phyloP scores from a whole-genome alignment of 2,797 vertebrate species.

The Poecilia picta region DNA sequence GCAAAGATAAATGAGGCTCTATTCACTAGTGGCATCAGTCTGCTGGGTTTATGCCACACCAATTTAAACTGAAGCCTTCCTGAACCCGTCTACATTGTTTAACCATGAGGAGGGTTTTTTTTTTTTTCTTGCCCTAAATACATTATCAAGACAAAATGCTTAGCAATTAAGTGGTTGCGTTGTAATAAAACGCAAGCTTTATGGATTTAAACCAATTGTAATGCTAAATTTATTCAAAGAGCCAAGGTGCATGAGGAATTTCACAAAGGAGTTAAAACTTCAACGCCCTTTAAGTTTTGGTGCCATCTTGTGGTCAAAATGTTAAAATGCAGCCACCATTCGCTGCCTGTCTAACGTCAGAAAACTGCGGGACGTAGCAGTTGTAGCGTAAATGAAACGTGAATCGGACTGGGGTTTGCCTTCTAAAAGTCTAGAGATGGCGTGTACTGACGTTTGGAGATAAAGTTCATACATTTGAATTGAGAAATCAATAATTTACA shows the following conservation, averaged over 20 bases:
- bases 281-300: not conserved
- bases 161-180: no score
- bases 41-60: constrained; percentile 51
- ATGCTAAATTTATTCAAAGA: not conserved
- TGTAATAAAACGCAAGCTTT: not conserved
- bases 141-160: no score
- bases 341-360: not conserved
- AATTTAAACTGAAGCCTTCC: constrained; percentile 53
- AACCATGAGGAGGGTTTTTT: no score
- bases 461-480: not conserved
- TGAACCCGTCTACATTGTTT: constrained; percentile 58
- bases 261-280: not conserved
- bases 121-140: not conserved
- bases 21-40: constrained; percentile 49
- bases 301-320: constrained; percentile 56
- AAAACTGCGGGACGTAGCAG: not conserved
- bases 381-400: not conserved
- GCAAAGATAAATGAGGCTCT: constrained; percentile 64
- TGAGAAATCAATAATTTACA: not conserved
- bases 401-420: not conserved
- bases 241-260: not conserved
- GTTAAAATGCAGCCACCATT: constrained; percentile 14
- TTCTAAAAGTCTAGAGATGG: not conserved
- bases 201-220: not conserved
- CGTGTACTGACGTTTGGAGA: not conserved